Evolutionary conservation across 2,113 vertebrate species (phyloP), one percentile per base, ranked within the genome.

Genomic region (Silurus meridionalis): DNA sequence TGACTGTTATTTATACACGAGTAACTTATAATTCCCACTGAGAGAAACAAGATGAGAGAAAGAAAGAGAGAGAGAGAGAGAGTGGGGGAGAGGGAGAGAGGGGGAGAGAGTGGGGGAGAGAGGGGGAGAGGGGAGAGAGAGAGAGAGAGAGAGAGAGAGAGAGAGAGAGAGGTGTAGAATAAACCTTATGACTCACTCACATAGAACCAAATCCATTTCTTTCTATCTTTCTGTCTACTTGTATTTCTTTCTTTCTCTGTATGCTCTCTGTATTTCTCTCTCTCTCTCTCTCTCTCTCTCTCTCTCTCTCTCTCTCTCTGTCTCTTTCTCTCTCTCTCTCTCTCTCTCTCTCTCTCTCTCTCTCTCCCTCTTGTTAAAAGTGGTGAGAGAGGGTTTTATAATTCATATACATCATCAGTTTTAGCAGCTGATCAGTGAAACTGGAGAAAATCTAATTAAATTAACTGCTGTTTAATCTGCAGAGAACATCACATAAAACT

Each of bases 371-470:
- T 48, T 5, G n/a, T 15, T 57, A 55, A 55, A 0, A 57, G 7
- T 78, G 13, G 50, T 25, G 52, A n/a, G 14, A 55, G 23, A 8
- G 13, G 50, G 23, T 55, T 78, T 78, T 74, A 78, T 77, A n/a
- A 77, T 57, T 57, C n/a, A 15, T 55, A 55, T 78, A 50, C 46
- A 48, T 74, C 71, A 74, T 74, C 71, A 50, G 71, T 50, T 74
- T 21, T 74, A 74, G 71, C 46, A 10, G 8, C 37, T 74, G 71
- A 74, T 74, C 46, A 23, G 46, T 50, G 71, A 74, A 74, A 50
- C 21, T 82, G 61, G 67, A 84, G 82, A 80, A 75, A 78, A 50
- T 84, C 64, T 46, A 80, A 84, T 87, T 87, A 87, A 87, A 87
- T 87, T 79, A 83, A 64, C 86, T 75, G 78, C 25, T 25, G 74